These are phyloP conservation scores for Drosophila grimshawi DNA, from an alignment of 1,140 invertebrate species.

Conservation along the genomic window DNA sequence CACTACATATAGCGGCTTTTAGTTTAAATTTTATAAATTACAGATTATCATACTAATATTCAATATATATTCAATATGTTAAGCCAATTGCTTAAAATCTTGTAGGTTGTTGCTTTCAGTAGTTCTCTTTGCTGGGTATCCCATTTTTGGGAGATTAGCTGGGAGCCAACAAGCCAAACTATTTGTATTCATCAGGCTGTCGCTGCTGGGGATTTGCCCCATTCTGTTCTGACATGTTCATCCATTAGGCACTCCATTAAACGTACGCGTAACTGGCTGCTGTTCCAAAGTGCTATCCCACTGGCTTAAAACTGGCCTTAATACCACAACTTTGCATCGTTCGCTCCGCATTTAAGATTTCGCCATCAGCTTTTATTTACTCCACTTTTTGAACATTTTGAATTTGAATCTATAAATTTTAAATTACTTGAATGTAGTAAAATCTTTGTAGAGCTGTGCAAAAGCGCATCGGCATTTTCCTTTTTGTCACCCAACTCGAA, in stretches of 20 bases:
- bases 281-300: constrained; percentile 31
- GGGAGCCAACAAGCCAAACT: constrained; percentile 4
- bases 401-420: constrained; percentile 57
- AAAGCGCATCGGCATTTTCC: constrained; percentile 41
- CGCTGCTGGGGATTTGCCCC: constrained; percentile 11
- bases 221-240: constrained; percentile 26
- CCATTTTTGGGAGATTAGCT: neutral
- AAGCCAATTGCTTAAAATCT: too few species aligned
- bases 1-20: too few species aligned
- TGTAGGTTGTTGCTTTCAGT: too few species aligned
- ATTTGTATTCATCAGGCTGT: constrained; percentile 2
- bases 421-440: constrained; percentile 52
- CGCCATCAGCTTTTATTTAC: constrained; percentile 17
- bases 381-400: constrained; percentile 32
- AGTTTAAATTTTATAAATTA: too few species aligned
- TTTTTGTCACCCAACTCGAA: constrained; percentile 43
- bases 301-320: constrained; percentile 35
- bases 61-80: too few species aligned
- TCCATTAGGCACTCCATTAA: constrained; percentile 46
- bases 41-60: too few species aligned
- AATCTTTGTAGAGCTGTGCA: constrained; percentile 40
- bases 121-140: neutral
- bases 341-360: constrained; percentile 23
- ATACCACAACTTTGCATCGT: constrained; percentile 36
- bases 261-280: constrained; percentile 31